phyloP scores from a whole-genome alignment of 2,113 vertebrate species.

The Carlito syrichta region DNA sequence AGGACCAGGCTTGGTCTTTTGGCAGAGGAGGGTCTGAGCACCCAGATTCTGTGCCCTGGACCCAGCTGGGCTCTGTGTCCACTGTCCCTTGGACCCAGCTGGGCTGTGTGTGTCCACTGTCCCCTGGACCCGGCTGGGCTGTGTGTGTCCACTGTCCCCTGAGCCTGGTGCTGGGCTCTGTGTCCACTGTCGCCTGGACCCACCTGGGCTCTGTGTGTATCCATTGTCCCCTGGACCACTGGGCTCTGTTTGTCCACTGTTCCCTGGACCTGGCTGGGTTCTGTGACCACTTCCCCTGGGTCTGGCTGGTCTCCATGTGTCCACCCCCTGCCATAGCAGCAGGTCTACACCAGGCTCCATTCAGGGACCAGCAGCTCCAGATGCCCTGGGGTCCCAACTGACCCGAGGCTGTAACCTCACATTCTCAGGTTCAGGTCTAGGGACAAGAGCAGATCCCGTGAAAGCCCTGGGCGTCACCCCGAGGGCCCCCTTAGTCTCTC shows the following conservation, averaged over 20 bases:
- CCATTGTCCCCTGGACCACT: background rate
- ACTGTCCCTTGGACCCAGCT: background rate
- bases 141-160: too few relatives aligned
- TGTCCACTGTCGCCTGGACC: background rate
- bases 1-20: accelerated
- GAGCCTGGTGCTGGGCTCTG: too few relatives aligned
- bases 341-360: too few relatives aligned
- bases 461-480: background rate
- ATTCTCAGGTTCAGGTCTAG: background rate
- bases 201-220: too few relatives aligned
- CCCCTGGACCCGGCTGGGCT: background rate
- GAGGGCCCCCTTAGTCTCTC: background rate
- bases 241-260: too few relatives aligned
- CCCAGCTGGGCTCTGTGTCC: too few relatives aligned
- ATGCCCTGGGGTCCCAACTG: accelerated
- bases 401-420: background rate
- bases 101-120: too few relatives aligned
- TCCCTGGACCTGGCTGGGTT: too few relatives aligned
- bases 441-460: accelerated
- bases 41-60: accelerated
- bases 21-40: background rate
- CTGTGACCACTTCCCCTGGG: background rate
- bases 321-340: accelerated
- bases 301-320: background rate
- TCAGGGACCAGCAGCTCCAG: background rate